Conservation (phyloP, 1,140 invertebrate genomes). For the Littorina saxatilis region DNA sequence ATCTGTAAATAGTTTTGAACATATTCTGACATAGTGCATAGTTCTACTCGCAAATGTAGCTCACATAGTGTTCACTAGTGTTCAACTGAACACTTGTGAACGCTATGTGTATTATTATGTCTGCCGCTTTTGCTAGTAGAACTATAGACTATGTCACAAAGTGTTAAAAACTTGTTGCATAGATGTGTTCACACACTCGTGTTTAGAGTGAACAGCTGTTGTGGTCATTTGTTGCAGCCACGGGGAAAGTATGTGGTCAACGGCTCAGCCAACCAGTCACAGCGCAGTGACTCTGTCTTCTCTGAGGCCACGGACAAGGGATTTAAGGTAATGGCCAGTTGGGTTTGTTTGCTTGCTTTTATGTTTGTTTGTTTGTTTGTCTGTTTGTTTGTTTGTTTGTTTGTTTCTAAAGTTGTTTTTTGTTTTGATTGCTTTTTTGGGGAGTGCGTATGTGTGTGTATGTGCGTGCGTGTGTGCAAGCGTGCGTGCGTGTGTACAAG, state of each 20-base stretch:
- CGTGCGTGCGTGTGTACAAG: neutral
- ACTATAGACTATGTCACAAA: too few species aligned
- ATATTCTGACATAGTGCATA: too few species aligned
- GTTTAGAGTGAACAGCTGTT: too few species aligned
- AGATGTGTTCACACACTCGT: too few species aligned
- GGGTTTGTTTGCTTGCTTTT: neutral
- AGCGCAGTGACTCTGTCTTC: neutral
- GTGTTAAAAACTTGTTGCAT: too few species aligned
- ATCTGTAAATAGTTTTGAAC: too few species aligned
- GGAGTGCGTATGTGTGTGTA: too few species aligned
- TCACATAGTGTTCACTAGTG: too few species aligned
- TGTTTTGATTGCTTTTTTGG: neutral
- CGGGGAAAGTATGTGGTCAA: slow-evolving; percentile 13
- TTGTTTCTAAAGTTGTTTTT: neutral
- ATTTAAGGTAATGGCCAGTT: slow-evolving; percentile 4
- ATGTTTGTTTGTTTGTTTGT: neutral
- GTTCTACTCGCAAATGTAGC: too few species aligned
- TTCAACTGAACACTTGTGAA: too few species aligned
- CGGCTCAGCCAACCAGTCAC: neutral
- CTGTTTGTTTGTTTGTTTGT: neutral
- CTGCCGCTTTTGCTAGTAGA: too few species aligned
- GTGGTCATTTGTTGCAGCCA: slow-evolving; percentile 1
- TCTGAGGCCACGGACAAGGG: slow-evolving; percentile 28
- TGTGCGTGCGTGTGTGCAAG: neutral
- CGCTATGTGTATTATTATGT: too few species aligned